phyloP scores from a whole-genome alignment of 2,113 vertebrate species.

The Crotalus helleri region DNA sequence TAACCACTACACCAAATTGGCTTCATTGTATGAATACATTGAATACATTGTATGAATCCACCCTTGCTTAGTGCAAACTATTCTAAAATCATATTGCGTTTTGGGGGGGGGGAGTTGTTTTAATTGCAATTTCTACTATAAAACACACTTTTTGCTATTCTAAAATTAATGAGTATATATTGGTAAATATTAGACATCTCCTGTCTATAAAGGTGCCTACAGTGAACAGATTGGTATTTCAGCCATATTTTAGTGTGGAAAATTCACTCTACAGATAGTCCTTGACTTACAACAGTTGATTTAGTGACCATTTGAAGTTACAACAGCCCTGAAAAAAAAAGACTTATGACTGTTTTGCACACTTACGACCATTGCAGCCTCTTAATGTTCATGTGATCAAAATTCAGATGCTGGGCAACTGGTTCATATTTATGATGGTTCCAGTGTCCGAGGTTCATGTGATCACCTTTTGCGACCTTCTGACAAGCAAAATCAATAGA shows the following conservation, averaged over 20 bases:
- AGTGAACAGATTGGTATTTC: background rate
- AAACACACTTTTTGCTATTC: background rate
- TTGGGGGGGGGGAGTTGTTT: background rate
- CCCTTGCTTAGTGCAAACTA: background rate
- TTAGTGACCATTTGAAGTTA: no score
- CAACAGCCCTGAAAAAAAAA: no score
- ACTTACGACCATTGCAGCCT: no score
- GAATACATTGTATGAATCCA: background rate
- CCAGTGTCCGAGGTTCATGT: no score
- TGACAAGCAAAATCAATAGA: no score
- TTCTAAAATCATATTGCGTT: background rate
- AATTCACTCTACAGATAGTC: no score
- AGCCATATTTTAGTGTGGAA: background rate
- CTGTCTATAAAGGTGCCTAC: background rate
- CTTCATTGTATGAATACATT: background rate
- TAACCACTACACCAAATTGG: background rate
- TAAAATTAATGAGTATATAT: background rate
- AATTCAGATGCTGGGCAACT: no score
- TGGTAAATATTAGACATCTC: background rate
- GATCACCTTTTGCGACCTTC: no score
- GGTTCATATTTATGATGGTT: no score
- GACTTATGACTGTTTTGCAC: no score
- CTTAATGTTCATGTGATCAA: no score
- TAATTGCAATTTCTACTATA: background rate
- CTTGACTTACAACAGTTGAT: no score